Conservation (phyloP, 1,140 invertebrate species). For the Aleiodes sp. region DNA sequence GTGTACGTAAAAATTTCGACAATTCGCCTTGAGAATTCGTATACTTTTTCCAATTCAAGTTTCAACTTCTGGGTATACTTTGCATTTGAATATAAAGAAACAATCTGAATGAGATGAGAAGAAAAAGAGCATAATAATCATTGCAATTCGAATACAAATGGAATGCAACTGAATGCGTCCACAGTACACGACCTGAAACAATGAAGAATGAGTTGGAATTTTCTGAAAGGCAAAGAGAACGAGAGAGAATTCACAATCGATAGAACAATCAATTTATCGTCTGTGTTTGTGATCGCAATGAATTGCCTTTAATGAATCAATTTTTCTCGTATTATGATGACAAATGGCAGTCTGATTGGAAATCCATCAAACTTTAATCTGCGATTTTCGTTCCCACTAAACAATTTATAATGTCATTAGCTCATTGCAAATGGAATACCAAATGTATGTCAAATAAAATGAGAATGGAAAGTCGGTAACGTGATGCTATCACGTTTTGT, state of each 20-base stretch:
- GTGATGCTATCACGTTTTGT: not conserved
- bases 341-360: conserved; percentile 1
- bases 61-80: not conserved
- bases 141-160: not conserved
- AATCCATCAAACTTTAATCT: not conserved
- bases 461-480: not conserved
- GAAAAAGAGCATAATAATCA: not conserved
- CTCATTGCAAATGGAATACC: not conserved
- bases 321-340: not conserved
- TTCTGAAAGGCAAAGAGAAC: not conserved
- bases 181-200: not conserved
- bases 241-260: not conserved
- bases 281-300: conserved; percentile 7
- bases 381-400: too few relatives aligned
- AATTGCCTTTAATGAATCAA: conserved; percentile 1
- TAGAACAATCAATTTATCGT: not conserved
- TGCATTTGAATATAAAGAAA: not conserved
- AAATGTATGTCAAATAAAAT: not conserved
- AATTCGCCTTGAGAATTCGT: not conserved
- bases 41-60: conserved; percentile 1
- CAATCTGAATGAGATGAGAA: not conserved
- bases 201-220: conserved; percentile 1
- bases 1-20: not conserved
- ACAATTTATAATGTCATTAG: too few relatives aligned
- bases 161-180: not conserved